Percentiles rank a stretch among this genome's conserved stretches.
These are phyloP conservation scores for Adela reaumurella DNA, from an alignment of 2,888 invertebrate genomes.

Conservation along the genomic window DNA sequence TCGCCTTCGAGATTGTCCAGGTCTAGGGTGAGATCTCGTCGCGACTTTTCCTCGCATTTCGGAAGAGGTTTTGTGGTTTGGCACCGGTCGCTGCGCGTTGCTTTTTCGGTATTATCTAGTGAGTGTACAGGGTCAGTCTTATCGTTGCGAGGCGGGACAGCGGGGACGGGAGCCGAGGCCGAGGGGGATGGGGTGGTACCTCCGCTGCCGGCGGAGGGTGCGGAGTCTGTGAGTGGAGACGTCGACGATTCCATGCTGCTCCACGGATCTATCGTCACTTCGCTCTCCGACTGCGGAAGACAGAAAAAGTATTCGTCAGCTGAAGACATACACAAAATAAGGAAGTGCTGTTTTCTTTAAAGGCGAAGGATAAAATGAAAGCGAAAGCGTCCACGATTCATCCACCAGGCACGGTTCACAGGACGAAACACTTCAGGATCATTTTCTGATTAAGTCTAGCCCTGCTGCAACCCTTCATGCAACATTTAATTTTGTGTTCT, in stretches of 20 bases:
- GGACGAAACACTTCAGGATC: no score
- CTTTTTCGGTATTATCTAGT: conserved; percentile 24
- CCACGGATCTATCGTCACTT: conserved; percentile 54
- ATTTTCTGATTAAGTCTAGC: no score
- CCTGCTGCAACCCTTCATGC: no score
- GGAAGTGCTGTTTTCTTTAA: no score
- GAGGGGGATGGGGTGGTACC: conserved; percentile 47
- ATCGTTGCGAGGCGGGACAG: conserved; percentile 7
- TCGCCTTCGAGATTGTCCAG: conserved; percentile 36
- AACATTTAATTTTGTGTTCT: no score
- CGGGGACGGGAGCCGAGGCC: conserved; percentile 26
- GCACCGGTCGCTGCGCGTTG: conserved; percentile 24
- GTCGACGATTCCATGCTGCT: conserved; percentile 55
- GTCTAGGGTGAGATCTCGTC: conserved; percentile 38
- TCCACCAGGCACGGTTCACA: no score
- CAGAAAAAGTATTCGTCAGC: conserved; percentile 3
- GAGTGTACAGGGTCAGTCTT: neutral
- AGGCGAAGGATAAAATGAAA: no score
- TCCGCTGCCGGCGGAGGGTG: conserved; percentile 49
- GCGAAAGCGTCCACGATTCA: neutral
- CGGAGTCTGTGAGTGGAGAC: conserved; percentile 51
- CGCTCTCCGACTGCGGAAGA: conserved; percentile 57
- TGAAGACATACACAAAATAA: no score
- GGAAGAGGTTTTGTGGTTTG: conserved; percentile 13
- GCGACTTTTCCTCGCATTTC: conserved; percentile 34